A percentile compares a stretch with the other conserved stretches of the same genome.
Evolutionary conservation across 1,140 invertebrate species (phyloP).

Genomic region (Euschistus heros): DNA sequence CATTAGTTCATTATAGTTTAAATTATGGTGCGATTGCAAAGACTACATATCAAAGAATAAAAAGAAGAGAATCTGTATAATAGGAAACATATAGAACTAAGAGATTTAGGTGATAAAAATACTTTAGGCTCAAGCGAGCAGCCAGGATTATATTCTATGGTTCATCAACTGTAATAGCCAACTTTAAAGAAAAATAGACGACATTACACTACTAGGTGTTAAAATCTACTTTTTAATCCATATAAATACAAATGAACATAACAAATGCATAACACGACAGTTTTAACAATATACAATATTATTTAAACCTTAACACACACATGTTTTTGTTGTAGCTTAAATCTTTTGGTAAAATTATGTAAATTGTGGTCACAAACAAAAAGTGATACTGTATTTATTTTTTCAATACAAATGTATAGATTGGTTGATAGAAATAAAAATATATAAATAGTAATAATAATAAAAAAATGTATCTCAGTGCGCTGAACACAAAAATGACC

Average conservation of each 20-base stretch:
- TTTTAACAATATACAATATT: not conserved
- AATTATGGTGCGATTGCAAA: not conserved
- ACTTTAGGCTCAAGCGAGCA: not conserved
- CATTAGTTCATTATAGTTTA: not conserved
- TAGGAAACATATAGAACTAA: not conserved
- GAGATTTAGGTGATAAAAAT: not conserved
- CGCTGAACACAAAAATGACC: too few species aligned
- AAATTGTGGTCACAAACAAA: slow-evolving; percentile 6
- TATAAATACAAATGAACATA: not conserved
- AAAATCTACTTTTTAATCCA: not conserved
- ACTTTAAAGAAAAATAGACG: not conserved
- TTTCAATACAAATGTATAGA: too few species aligned
- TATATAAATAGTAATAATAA: too few species aligned
- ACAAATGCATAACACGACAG: slow-evolving; percentile 1
- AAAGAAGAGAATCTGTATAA: not conserved
- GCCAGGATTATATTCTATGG: not conserved
- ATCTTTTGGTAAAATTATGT: not conserved
- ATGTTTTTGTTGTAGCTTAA: too few species aligned
- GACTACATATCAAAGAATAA: slow-evolving; percentile 5
- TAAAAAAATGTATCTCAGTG: too few species aligned
- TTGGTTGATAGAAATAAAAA: too few species aligned
- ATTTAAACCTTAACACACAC: not conserved
- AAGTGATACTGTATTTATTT: too few species aligned
- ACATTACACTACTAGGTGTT: slow-evolving; percentile 5
- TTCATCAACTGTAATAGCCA: not conserved